These are phyloP conservation scores for Ellobium chinense DNA, from an alignment of 2,888 invertebrate genomes.

Conservation along the genomic window DNA sequence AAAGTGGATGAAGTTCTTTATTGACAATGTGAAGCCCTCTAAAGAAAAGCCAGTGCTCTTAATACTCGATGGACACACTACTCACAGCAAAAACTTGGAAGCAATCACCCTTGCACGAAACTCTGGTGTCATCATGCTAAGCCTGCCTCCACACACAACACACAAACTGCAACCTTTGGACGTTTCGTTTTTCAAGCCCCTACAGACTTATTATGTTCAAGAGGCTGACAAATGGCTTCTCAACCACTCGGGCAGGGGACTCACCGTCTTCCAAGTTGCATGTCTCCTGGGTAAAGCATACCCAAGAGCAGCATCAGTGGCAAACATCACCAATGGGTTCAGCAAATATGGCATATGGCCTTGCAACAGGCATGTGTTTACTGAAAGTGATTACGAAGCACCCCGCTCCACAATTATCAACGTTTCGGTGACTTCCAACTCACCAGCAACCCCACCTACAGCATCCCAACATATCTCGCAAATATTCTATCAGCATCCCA, in stretches of 20 bases:
- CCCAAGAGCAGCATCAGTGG: neutral
- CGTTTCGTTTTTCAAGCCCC: neutral
- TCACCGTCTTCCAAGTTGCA: neutral
- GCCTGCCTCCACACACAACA: slow-evolving; percentile 11
- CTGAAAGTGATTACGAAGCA: neutral
- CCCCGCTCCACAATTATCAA: neutral
- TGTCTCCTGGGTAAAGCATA: neutral
- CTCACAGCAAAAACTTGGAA: slow-evolving; percentile 9
- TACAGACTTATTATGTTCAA: neutral
- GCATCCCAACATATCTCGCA: neutral
- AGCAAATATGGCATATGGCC: neutral
- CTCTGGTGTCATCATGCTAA: neutral
- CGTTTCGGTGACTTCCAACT: neutral
- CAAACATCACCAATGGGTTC: neutral
- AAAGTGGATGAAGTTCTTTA: slow-evolving; percentile 2
- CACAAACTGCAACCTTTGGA: slow-evolving; percentile 24
- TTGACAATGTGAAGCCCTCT: neutral
- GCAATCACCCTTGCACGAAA: neutral
- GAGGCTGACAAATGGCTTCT: neutral
- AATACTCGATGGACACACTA: slow-evolving; percentile 10
- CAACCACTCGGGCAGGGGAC: slow-evolving; percentile 7
- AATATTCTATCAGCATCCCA: neutral
- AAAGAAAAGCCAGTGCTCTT: neutral
- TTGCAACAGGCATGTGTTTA: neutral
- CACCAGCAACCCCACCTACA: neutral